A percentile compares a stretch with the other conserved stretches of the same genome.
These are phyloP conservation scores for Leptopilina syphax DNA, from an alignment of 2,888 invertebrate genomes.

Conservation along the genomic window DNA sequence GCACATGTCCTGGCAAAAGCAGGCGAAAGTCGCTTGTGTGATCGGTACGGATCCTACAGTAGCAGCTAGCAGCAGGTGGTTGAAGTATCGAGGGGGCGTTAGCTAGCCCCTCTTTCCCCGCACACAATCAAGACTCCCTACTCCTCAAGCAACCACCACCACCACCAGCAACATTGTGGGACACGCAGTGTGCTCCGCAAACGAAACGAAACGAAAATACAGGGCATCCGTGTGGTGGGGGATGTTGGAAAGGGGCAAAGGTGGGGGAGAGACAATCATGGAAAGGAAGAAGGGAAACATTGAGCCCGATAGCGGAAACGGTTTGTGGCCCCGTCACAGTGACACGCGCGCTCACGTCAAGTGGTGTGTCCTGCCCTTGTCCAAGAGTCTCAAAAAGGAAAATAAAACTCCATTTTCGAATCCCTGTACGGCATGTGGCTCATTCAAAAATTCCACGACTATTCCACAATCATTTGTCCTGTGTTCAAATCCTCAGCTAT, in stretches of 20 bases:
- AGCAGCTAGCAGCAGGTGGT: conserved; percentile 72
- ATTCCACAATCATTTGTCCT: not conserved
- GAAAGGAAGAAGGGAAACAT: conserved; percentile 59
- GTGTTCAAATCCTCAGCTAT: too few relatives aligned
- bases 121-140: conserved; percentile 64
- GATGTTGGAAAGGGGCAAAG: conserved; percentile 41
- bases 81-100: conserved; percentile 72
- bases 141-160: conserved; percentile 63
- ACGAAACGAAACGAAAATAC: conserved; percentile 51
- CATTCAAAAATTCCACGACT: conserved; percentile 5
- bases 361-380: conserved; percentile 63
- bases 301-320: conserved; percentile 74
- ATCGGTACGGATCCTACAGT: conserved; percentile 25
- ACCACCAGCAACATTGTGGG: conserved; percentile 62
- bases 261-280: conserved; percentile 59
- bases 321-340: conserved; percentile 74
- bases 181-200: conserved; percentile 43
- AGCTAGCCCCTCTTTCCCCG: conserved; percentile 72
- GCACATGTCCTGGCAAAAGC: conserved; percentile 13
- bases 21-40: conserved; percentile 28
- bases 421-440: conserved; percentile 27
- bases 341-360: conserved; percentile 77
- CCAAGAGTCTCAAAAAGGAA: not conserved
- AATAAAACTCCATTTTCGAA: not conserved
- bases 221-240: conserved; percentile 47